phyloP scores from a whole-genome alignment of 2,797 vertebrate genomes.

The Merluccius polli region DNA sequence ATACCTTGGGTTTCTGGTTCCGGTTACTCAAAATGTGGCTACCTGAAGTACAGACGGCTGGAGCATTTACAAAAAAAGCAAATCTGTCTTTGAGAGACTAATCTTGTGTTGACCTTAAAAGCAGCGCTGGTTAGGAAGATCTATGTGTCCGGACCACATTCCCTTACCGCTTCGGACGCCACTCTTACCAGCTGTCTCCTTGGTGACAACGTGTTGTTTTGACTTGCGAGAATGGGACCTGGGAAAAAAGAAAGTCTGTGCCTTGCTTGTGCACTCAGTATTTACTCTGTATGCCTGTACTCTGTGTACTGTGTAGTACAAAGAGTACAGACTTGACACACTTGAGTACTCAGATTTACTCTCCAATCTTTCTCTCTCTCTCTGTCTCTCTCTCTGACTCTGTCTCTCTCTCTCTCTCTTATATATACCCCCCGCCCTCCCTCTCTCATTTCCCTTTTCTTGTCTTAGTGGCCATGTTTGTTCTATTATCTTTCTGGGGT shows the following conservation, averaged over 20 bases:
- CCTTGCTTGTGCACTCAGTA: constrained; percentile 26
- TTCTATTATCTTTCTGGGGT: background rate
- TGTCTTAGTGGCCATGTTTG: background rate
- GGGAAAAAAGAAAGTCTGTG: constrained; percentile 44
- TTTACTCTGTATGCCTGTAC: background rate
- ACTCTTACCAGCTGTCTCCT: constrained; percentile 62
- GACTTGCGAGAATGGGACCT: constrained; percentile 55
- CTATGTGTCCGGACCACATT: constrained; percentile 55
- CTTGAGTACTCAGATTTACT: background rate
- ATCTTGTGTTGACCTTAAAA: background rate
- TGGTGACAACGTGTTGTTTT: constrained; percentile 58
- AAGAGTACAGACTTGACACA: background rate
- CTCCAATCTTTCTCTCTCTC: background rate
- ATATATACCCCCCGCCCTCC: no score
- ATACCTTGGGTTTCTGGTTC: background rate
- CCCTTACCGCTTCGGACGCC: constrained; percentile 32
- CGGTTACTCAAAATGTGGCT: background rate
- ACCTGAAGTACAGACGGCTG: background rate
- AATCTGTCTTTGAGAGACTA: background rate
- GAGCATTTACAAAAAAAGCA: background rate
- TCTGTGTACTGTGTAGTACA: background rate
- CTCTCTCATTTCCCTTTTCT: background rate
- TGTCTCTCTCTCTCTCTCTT: background rate
- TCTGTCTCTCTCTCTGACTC: constrained; percentile 22
- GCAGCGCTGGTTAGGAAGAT: constrained; percentile 41